Base-by-base conservation (phyloP, 2,113 vertebrate species). In the Choloepus hoffmanni region DNA sequence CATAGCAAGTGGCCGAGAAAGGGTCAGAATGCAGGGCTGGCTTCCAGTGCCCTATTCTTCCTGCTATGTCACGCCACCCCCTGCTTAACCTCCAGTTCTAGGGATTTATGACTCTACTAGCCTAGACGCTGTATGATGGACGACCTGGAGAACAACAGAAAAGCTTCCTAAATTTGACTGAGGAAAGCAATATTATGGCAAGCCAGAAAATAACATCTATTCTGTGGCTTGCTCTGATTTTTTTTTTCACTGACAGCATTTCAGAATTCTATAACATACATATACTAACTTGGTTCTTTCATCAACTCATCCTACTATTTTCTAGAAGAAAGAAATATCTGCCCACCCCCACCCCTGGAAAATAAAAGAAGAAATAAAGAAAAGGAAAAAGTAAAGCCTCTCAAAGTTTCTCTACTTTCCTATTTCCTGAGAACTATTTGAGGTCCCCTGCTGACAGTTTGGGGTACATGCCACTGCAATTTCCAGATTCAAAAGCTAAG, bases 401-500 rank as follows among this genome's bases (percentile, higher is more conserved):
- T 76, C 26, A 30, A 36, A 7, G 67, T 74, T 70, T 83, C 8
- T 67, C 36, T 60, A 30, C 8, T 12, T 95, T 93, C 68, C 70
- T 36, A 14, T 4, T 88, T n/a, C 73, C 90, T 19, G 1, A 88
- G 84, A 93, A 92, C 77, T 48, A 74, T 72, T 14, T 92, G 94
- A 87, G 60, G 70, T 67, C 60, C 85, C 67, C 95, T 92, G 94
- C 85, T 95, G 95, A 94, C 77, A 43, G n/a, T 2, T 68, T 60
- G 68, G 60, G 68, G 92, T 78, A 91, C 48, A 8, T 15, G 28
- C 33, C 65, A 62, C 78, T 83, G 50, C 81, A 45, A 93, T 43
- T 76, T 70, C 53, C 36, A 85, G 40, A 72, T 60, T 45, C 65
- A 87, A 90, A 95, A 90, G 50, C 55, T 67, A 58, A 4, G 50